phyloP scores from a whole-genome alignment of 1,140 invertebrate genomes.

The Drosophila athabasca region DNA sequence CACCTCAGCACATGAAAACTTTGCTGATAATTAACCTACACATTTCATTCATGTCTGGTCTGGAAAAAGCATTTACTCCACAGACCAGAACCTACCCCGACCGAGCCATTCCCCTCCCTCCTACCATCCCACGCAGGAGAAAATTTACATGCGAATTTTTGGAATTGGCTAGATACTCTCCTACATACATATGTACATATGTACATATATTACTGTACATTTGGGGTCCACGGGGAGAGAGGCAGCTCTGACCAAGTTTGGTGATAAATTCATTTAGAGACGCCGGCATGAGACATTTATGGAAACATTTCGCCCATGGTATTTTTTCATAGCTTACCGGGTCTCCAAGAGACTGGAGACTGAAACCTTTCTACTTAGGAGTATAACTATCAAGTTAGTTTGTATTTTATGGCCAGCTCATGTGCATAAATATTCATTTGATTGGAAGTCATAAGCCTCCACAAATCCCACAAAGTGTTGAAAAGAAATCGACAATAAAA shows the following conservation, averaged over 20 bases:
- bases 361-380: neutral
- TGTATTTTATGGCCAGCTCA: slow-evolving; percentile 18
- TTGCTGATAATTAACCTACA: slow-evolving; percentile 69
- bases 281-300: slow-evolving; percentile 64
- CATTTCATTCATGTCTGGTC: slow-evolving; percentile 49
- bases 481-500: slow-evolving; percentile 32
- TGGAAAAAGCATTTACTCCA: slow-evolving; percentile 33
- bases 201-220: too few relatives aligned
- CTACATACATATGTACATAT: too few relatives aligned
- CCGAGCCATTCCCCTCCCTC: neutral
- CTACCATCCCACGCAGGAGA: neutral
- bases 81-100: slow-evolving; percentile 2
- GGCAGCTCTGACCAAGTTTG: slow-evolving; percentile 41
- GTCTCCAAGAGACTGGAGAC: slow-evolving; percentile 13
- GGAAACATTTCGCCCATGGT: slow-evolving; percentile 55
- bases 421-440: slow-evolving; percentile 37
- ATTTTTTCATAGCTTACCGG: too few relatives aligned
- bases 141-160: slow-evolving; percentile 60
- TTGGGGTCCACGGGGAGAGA: neutral
- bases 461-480: slow-evolving; percentile 31
- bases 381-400: neutral
- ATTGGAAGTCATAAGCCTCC: slow-evolving; percentile 18
- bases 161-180: neutral
- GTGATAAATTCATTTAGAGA: slow-evolving; percentile 75
- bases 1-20: slow-evolving; percentile 58